Evolutionary conservation across 2,888 invertebrate species (phyloP), one percentile per base, ranked within the genome.

Genomic region (Orchesella flavescens): DNA sequence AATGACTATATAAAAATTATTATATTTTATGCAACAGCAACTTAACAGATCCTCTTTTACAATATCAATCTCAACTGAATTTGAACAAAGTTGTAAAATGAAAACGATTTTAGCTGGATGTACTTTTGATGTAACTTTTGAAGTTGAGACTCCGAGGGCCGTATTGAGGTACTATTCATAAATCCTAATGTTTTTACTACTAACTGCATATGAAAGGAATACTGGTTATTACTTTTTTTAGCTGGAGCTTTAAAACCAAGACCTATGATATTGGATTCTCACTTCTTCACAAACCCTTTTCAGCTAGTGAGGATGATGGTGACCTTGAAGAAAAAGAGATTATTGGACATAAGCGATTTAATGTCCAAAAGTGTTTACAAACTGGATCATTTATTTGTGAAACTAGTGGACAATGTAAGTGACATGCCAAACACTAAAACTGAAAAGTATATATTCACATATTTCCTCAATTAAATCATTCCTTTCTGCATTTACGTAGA

Each of bases 321-420:
- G 61, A 63, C 59, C 21, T 21, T 2, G 72, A 72, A 57, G 53
- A 68, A 44, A 73, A 13, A 46, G 84, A 81, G 63, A 53, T 73
- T 34, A 24, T 77, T 53, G 19, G 34, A 3, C 81, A 84, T 44
- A 61, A 69, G n/a, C 55, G 78, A 15, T 4, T 81, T 3, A 74
- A 69, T n/a, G 21, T 74, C 0, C 74, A 81, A 10, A 84, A 82
- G 34, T 13, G 49, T 0, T 4, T 66, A 0, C 71, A 84, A 13
- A 73, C 77, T 43, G 78, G 77, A 21, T 73, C 73, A 15, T 19
- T 82, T 10, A n/a, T 75, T 21, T 83, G 83, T 57, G 79, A 82
- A 0, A 24, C 15, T 9, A 44, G 79, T 19, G 81, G 79, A 13
- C 68, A 53, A 13, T 85, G 76, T 83, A 75, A 82, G 75, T 1